phyloP scores from a whole-genome alignment of 2,113 vertebrate species.

The Gasterosteus aculeatus region DNA sequence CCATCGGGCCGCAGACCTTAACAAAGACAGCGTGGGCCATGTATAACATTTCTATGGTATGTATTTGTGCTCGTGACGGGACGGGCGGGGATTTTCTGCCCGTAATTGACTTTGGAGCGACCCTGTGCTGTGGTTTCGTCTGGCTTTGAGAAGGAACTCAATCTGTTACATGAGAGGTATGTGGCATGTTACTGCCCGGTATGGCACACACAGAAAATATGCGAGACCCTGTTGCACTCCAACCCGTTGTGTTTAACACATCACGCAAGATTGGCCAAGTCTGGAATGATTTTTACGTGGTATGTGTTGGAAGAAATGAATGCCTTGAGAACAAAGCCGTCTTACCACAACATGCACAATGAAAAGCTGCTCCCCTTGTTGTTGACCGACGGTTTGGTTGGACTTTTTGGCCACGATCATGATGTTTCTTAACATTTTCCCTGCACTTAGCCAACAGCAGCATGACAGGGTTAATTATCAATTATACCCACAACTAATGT shows the following conservation, averaged over 20 bases:
- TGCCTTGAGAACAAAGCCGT: constrained; percentile 4
- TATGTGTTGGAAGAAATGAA: neutral
- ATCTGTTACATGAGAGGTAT: constrained; percentile 12
- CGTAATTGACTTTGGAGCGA: constrained; percentile 34
- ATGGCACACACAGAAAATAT: constrained; percentile 11
- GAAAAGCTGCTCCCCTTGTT: neutral
- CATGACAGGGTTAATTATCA: neutral
- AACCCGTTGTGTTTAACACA: constrained; percentile 16
- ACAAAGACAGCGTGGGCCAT: neutral
- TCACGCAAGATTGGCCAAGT: neutral
- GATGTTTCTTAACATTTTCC: neutral
- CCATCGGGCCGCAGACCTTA: too few relatives aligned
- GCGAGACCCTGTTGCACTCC: constrained; percentile 3
- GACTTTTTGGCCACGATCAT: too few relatives aligned
- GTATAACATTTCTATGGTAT: neutral
- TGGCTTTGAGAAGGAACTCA: constrained; percentile 11
- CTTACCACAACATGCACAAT: neutral
- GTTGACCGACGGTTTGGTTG: too few relatives aligned
- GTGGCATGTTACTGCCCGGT: constrained; percentile 16
- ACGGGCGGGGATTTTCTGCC: constrained; percentile 29
- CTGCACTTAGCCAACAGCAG: neutral
- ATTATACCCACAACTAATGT: neutral
- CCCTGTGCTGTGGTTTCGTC: constrained; percentile 29
- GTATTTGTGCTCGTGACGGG: constrained; percentile 27
- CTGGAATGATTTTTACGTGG: neutral